Evolutionary conservation across 2,888 invertebrate species (phyloP).

Genomic region (Ganaspis brasiliensis): DNA sequence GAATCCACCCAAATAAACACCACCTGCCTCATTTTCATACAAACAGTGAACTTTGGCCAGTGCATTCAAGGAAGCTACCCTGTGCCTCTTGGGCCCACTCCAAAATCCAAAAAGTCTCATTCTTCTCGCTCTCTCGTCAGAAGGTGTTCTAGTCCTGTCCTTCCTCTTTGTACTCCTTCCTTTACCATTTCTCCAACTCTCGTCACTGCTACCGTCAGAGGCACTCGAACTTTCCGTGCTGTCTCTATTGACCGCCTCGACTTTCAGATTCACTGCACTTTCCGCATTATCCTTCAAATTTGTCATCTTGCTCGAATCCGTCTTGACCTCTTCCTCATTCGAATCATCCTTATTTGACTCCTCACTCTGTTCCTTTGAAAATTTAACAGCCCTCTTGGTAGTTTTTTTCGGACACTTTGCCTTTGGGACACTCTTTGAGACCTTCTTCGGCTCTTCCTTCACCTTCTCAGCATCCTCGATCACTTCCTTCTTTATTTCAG

Average conservation of each 20-base stretch:
- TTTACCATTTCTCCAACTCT: slow-evolving; percentile 78
- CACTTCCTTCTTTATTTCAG: slow-evolving; percentile 73
- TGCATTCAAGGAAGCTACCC: slow-evolving; percentile 94
- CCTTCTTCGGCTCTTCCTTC: slow-evolving; percentile 68
- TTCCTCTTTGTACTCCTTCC: slow-evolving; percentile 81
- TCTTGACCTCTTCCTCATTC: slow-evolving; percentile 67
- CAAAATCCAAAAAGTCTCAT: slow-evolving; percentile 86
- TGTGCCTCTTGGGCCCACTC: slow-evolving; percentile 90
- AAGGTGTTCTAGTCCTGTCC: slow-evolving; percentile 70
- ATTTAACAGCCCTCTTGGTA: slow-evolving; percentile 64
- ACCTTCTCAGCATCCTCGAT: slow-evolving; percentile 66
- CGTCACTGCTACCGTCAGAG: slow-evolving; percentile 74
- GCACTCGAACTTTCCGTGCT: slow-evolving; percentile 54
- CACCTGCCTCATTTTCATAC: slow-evolving; percentile 93
- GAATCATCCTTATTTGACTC: slow-evolving; percentile 57
- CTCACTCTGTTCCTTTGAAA: slow-evolving; percentile 65
- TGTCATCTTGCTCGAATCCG: slow-evolving; percentile 68
- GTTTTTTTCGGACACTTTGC: slow-evolving; percentile 65
- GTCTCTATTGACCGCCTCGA: slow-evolving; percentile 64
- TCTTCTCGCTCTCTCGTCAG: slow-evolving; percentile 78
- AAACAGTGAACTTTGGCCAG: slow-evolving; percentile 94
- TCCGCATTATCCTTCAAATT: slow-evolving; percentile 54
- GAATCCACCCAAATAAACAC: slow-evolving; percentile 84
- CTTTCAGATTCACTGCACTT: slow-evolving; percentile 69
- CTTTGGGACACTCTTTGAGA: slow-evolving; percentile 63